Evolutionary conservation across 2,797 vertebrate genomes (phyloP), one percentile per base, ranked within the genome.

Genomic region (Rhinogobio ventralis): DNA sequence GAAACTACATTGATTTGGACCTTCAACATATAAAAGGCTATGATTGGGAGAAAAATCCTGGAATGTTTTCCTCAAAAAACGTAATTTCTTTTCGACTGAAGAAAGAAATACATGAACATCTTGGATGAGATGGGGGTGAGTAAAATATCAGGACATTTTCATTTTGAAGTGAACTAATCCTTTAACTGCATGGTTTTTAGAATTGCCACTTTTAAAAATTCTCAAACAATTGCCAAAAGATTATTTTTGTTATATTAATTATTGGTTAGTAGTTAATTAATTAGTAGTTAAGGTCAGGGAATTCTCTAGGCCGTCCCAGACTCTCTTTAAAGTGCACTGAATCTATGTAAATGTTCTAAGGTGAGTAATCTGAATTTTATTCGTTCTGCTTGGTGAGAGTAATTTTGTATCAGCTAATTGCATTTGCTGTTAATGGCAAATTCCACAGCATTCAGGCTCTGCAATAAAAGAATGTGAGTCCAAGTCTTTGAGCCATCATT

Each of bases 401-500:
- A 3, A 76, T 67, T 83, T 84, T 60, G 14, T 69, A 71, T 60
- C 25, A 60, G 75, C 30, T 68, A 68, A 68, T 76, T 67, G n/a
- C 45, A 53, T 62, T 83, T 74, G 42, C 55, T n/a, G 28, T 19
- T 66, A 74, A 75, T 64, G 57, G 13, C 81, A 66, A 46, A 68
- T 83, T 83, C 60, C 72, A 30, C 64, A 57, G 19, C 39, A 78
- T 78, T 69, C 33, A 55, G 30, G 68, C 28, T 76, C 14, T 71
- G 28, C 13, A 60, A 78, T 66, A 78, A 78, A 78, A 45, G 69
- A 74, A 84, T 84, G 64, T 0, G 20, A 42, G 39, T 60, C 39
- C 45, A 75, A 25, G 23, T 74, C 55, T 82, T 73, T 73, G 69
- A 53, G 23, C 15, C 71, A 83, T 83, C 60, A 66, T 96, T 95